phyloP scores from a whole-genome alignment of 2,797 vertebrate species.

The Microcaecilia unicolor region DNA sequence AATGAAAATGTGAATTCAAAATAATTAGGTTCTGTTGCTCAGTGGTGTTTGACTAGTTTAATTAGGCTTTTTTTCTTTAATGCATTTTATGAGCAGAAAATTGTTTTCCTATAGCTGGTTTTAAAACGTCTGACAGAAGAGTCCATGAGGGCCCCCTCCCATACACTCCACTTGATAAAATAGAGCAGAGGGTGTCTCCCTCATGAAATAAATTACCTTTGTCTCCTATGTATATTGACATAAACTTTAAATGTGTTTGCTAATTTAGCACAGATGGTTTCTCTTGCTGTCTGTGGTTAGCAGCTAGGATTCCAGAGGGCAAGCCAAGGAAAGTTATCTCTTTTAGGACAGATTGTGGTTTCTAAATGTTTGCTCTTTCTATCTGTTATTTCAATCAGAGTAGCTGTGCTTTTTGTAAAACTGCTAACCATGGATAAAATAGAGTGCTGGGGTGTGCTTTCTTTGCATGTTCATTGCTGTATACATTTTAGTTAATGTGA shows the following conservation, averaged over 20 bases:
- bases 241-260: slow-evolving; percentile 43
- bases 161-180: slow-evolving; percentile 45
- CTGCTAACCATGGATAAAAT: too few species aligned
- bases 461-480: too few species aligned
- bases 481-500: too few species aligned
- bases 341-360: slow-evolving; percentile 10
- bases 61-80: slow-evolving; percentile 25
- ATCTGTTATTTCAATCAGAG: too few species aligned
- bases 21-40: slow-evolving; percentile 10
- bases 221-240: slow-evolving; percentile 47
- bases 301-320: slow-evolving; percentile 34
- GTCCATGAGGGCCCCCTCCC: slow-evolving; percentile 26
- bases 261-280: slow-evolving; percentile 44
- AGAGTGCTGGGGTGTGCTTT: too few species aligned
- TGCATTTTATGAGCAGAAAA: slow-evolving; percentile 28
- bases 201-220: slow-evolving; percentile 43
- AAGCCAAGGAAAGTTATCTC: slow-evolving; percentile 5
- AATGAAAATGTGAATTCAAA: slow-evolving; percentile 24
- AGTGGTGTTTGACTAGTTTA: slow-evolving; percentile 25
- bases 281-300: slow-evolving; percentile 33
- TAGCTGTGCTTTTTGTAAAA: too few species aligned
- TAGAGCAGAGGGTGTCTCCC: slow-evolving; percentile 39
- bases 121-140: slow-evolving; percentile 21
- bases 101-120: slow-evolving; percentile 16
- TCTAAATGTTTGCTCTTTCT: too few species aligned